These are phyloP conservation scores for Chondrilla cf. caribensis DNA, from an alignment of 37 sponge, comb jelly and placozoan genomes.

Conservation along the genomic window DNA sequence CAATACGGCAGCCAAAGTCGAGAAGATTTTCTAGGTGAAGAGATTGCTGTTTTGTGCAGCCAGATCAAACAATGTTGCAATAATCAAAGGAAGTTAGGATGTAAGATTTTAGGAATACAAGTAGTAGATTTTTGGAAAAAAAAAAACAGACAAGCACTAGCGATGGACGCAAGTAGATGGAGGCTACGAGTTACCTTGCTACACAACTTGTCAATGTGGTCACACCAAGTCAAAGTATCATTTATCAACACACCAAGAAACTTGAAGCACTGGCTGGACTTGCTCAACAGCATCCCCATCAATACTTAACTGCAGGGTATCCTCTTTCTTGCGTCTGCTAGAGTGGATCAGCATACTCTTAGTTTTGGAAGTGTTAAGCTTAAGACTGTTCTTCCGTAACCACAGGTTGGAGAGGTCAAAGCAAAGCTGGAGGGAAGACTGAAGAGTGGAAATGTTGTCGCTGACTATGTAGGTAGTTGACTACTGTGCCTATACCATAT, in stretches of 20 bases:
- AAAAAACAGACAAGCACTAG: not conserved
- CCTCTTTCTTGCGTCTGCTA: not conserved
- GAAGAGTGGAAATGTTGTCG: not conserved
- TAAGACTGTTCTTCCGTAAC: not conserved
- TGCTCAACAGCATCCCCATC: not conserved
- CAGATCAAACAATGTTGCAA: not conserved
- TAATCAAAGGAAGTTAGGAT: not conserved
- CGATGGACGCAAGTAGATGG: not conserved
- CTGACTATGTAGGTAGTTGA: constrained; percentile 4
- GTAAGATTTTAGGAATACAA: not conserved
- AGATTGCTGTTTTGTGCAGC: not conserved
- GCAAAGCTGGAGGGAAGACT: constrained; percentile 11
- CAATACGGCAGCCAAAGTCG: not conserved
- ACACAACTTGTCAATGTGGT: no score
- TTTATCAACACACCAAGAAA: constrained; percentile 12
- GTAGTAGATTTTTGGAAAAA: not conserved
- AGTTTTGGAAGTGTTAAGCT: not conserved
- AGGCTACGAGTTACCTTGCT: no score
- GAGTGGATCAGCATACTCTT: constrained; percentile 28
- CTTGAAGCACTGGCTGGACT: not conserved
- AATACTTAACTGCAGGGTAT: not conserved
- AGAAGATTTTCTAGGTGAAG: not conserved
- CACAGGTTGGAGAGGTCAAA: not conserved
- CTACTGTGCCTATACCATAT: no score
- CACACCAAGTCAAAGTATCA: not conserved